Conservation (phyloP, 2,113 vertebrate genomes). For the Mobula hypostoma region DNA sequence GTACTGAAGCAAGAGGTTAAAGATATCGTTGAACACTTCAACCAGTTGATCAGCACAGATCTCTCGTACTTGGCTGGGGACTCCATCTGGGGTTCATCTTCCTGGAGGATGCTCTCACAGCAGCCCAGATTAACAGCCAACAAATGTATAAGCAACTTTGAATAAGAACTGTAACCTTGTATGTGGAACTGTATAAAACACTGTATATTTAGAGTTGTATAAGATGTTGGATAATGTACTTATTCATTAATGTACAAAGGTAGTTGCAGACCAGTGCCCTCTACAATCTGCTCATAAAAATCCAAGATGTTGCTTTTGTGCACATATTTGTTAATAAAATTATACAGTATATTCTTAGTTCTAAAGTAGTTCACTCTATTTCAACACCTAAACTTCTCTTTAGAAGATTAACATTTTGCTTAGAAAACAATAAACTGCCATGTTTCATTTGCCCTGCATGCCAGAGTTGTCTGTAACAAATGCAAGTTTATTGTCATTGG, state of each 20-base stretch:
- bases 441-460: background rate
- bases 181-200: background rate
- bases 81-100: too few species aligned
- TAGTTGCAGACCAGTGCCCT: background rate
- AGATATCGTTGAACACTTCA: too few species aligned
- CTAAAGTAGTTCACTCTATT: slow-evolving; percentile 4
- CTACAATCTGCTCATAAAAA: background rate
- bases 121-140: background rate
- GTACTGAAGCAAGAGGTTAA: too few species aligned
- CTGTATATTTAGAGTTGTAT: background rate
- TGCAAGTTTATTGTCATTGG: background rate
- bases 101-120: too few species aligned
- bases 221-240: background rate
- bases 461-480: background rate
- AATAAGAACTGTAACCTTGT: slow-evolving; percentile 26
- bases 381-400: background rate
- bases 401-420: background rate
- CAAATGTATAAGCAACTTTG: slow-evolving; percentile 19
- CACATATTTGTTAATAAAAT: background rate
- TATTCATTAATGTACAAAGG: too few species aligned
- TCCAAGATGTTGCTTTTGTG: background rate
- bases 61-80: too few species aligned
- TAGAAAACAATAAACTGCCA: too few species aligned
- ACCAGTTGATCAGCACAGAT: too few species aligned
- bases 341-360: background rate